Conservation (phyloP, 2,888 invertebrate species). For the Sphaeridia pumilis region DNA sequence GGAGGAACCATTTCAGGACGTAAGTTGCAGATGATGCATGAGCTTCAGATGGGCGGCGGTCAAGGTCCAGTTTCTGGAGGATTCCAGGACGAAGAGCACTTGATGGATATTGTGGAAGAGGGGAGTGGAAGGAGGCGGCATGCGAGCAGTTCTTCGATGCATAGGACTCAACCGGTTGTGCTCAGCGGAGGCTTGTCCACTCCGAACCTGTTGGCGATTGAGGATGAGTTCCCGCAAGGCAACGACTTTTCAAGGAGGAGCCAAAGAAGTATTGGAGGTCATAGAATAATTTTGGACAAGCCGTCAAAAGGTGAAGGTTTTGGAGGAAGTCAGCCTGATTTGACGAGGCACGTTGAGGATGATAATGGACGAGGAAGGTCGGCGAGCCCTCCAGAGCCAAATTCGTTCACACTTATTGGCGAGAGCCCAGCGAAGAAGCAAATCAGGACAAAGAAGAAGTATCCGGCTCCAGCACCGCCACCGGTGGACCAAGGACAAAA, state of each 20-base stretch:
- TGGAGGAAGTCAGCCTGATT: constrained; percentile 56
- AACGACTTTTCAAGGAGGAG: constrained; percentile 5
- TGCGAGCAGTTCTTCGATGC: not conserved
- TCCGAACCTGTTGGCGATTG: constrained; percentile 25
- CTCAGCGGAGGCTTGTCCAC: constrained; percentile 21
- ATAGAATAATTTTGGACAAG: constrained; percentile 19
- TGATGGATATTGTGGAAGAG: constrained; percentile 8
- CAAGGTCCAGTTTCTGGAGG: not conserved
- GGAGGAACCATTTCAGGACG: constrained; percentile 72
- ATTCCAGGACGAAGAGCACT: not conserved
- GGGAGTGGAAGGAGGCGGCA: not conserved
- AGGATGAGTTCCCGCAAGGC: constrained; percentile 8
- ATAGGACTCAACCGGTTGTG: not conserved
- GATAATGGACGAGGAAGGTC: constrained; percentile 22
- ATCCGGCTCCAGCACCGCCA: constrained; percentile 60
- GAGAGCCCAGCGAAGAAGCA: constrained; percentile 44
- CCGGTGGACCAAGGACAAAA: constrained; percentile 1
- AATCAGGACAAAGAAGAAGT: constrained; percentile 55
- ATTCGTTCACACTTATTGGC: constrained; percentile 37
- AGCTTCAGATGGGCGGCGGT: constrained; percentile 21
- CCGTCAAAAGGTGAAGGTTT: constrained; percentile 1
- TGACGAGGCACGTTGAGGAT: constrained; percentile 37
- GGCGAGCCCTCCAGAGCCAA: constrained; percentile 31
- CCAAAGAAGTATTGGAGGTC: constrained; percentile 7
- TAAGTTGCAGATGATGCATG: constrained; percentile 44